A percentile compares a stretch with the other conserved stretches of the same genome.
Conservation (phyloP, 2,797 vertebrate species). For the Thamnophis elegans region DNA sequence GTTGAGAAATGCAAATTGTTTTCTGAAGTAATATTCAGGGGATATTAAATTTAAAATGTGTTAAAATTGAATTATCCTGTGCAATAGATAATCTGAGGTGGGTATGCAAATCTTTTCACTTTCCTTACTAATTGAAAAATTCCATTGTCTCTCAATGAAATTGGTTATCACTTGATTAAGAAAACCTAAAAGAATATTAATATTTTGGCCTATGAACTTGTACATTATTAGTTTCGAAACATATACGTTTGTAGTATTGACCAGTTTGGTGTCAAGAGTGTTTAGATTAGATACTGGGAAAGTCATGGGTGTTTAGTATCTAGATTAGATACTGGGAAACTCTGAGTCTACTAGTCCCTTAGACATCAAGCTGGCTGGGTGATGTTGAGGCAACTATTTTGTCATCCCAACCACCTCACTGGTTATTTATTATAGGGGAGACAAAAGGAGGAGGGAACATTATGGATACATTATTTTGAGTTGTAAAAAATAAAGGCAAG, state of each 20-base stretch:
- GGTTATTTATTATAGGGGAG: not conserved
- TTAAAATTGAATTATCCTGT: not conserved
- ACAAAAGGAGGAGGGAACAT: not conserved
- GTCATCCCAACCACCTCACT: not conserved
- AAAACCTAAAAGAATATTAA: not conserved
- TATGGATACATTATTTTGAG: not conserved
- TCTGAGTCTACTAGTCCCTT: not conserved
- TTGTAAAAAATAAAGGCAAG: not conserved
- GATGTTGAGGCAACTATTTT: not conserved
- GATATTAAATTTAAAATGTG: not conserved
- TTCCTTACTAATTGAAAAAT: not conserved
- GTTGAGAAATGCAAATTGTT: not conserved
- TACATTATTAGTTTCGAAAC: not conserved
- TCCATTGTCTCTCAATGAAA: not conserved
- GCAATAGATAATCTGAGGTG: not conserved
- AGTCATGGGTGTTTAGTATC: not conserved
- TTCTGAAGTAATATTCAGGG: not conserved
- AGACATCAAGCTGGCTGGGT: not conserved
- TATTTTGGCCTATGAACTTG: not conserved
- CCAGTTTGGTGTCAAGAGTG: not conserved
- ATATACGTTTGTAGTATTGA: not conserved
- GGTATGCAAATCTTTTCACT: not conserved
- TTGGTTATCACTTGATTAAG: not conserved
- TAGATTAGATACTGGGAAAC: not conserved
- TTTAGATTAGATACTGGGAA: not conserved